A percentile compares a stretch with the other conserved stretches of the same genome.
Evolutionary conservation across 2,113 vertebrate genomes (phyloP).

Genomic region (Solea solea): DNA sequence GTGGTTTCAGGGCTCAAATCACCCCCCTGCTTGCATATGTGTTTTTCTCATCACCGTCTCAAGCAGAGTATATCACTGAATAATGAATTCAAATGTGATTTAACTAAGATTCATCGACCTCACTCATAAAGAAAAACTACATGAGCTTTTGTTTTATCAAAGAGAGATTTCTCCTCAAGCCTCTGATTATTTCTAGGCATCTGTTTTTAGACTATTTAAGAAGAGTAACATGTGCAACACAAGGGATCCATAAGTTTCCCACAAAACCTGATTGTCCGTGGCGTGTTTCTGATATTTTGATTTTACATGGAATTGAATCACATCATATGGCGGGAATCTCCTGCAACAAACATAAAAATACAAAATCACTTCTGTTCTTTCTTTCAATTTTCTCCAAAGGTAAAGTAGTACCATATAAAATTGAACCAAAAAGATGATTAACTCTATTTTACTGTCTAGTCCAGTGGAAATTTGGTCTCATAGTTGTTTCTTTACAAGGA

Average conservation of each 20-base stretch:
- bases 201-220: slow-evolving; percentile 16
- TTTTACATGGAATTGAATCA: too few species aligned
- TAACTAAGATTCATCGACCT: slow-evolving; percentile 16
- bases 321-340: too few species aligned
- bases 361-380: neutral
- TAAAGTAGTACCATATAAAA: too few species aligned
- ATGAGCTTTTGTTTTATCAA: slow-evolving; percentile 23
- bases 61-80: too few species aligned
- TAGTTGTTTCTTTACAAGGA: neutral
- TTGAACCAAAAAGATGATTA: neutral
- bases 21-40: too few species aligned
- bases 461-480: slow-evolving; percentile 7
- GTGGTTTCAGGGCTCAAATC: too few species aligned
- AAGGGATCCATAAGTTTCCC: slow-evolving; percentile 17
- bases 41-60: too few species aligned
- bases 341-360: too few species aligned
- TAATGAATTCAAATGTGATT: slow-evolving; percentile 28
- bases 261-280: slow-evolving; percentile 1
- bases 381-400: neutral
- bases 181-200: slow-evolving; percentile 22
- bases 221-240: neutral
- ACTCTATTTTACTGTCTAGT: neutral
- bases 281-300: too few species aligned
- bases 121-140: slow-evolving; percentile 26
- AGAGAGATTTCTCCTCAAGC: slow-evolving; percentile 14